phyloP scores from a whole-genome alignment of 2,113 vertebrate genomes.

The Atrichornis clamosus region DNA sequence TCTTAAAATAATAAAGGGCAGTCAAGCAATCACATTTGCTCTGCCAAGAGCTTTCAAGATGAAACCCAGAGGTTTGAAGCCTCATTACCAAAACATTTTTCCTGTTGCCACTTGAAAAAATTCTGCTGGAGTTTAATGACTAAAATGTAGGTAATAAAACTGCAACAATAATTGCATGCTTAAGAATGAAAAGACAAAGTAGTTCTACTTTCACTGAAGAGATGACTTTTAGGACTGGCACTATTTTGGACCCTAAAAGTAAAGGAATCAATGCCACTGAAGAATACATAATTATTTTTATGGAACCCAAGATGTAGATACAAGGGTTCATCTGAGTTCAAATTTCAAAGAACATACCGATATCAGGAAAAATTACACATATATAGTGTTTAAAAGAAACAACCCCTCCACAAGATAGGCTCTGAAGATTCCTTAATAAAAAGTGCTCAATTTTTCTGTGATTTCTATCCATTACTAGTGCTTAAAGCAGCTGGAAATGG shows the following conservation, averaged over 20 bases:
- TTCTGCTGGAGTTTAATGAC: not conserved
- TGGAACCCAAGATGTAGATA: not conserved
- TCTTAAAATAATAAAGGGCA: slow-evolving; percentile 38
- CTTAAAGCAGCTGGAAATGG: not conserved
- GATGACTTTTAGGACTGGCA: not conserved
- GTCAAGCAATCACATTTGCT: slow-evolving; percentile 5
- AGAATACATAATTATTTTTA: not conserved
- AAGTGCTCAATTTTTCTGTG: not conserved
- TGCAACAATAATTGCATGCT: not conserved
- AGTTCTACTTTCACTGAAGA: not conserved
- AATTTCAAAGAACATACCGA: not conserved
- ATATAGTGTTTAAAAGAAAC: not conserved
- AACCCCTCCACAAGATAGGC: not conserved
- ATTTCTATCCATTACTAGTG: not conserved
- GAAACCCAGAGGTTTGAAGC: slow-evolving; percentile 60
- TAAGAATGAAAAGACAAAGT: not conserved
- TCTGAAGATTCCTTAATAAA: not conserved
- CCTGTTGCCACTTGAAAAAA: not conserved
- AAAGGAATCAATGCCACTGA: not conserved
- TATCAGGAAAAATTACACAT: not conserved
- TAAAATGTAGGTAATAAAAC: not conserved
- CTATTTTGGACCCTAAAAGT: not conserved
- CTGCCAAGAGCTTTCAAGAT: slow-evolving; percentile 65
- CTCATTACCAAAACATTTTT: slow-evolving; percentile 3
- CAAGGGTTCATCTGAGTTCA: not conserved